Percentiles rank a stretch among this genome's conserved stretches.
Conservation (phyloP, 2,113 vertebrate species). For the Mus musculus region GRCm39 chrX:40705001-40705500, state of each 20-base stretch:
- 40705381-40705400: slow-evolving; percentile 5
- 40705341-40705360: background rate
- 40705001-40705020: slow-evolving; percentile 66
- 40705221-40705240: slow-evolving; percentile 57
- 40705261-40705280: slow-evolving; percentile 37
- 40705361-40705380: slow-evolving; percentile 41
- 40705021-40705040: slow-evolving; percentile 76
- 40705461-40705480: slow-evolving; percentile 8
- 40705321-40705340: background rate
- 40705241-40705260: slow-evolving; percentile 56
- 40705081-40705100: slow-evolving; percentile 63
- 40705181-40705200: slow-evolving; percentile 60
- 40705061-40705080: slow-evolving; percentile 69
- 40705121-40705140: slow-evolving; percentile 73
- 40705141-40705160: slow-evolving; percentile 76
- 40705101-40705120: slow-evolving; percentile 76
- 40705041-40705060: slow-evolving; percentile 76
- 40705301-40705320: slow-evolving; percentile 38
- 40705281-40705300: slow-evolving; percentile 31
- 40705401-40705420: background rate
- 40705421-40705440: slow-evolving; percentile 5
- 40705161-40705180: slow-evolving; percentile 64
- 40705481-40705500: slow-evolving; percentile 42
- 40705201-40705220: slow-evolving; percentile 71
- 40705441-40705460: slow-evolving; percentile 35